Conservation (phyloP, 2,797 vertebrate species). For the Steatocranus sp. region DNA sequence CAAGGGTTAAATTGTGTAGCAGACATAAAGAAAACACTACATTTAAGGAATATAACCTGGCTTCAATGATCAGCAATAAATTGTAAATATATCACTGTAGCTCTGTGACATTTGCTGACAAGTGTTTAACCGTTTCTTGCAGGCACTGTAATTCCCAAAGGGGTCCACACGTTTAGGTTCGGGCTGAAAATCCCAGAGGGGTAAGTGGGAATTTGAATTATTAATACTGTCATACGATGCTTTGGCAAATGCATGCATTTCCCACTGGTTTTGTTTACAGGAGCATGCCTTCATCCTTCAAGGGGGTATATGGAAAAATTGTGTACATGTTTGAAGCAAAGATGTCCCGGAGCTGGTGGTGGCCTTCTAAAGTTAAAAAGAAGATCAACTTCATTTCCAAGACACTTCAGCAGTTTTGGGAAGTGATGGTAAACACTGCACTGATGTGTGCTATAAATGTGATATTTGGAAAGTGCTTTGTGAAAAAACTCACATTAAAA, state of each 20-base stretch:
- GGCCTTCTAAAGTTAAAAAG: slow-evolving; percentile 72
- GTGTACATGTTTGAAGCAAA: slow-evolving; percentile 82
- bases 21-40: not conserved
- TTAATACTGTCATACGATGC: accelerated
- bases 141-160: slow-evolving; percentile 71
- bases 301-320: slow-evolving; percentile 83
- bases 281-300: slow-evolving; percentile 88
- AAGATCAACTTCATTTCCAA: slow-evolving; percentile 83
- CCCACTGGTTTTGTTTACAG: slow-evolving; percentile 57
- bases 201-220: slow-evolving; percentile 71
- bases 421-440: slow-evolving; percentile 69
- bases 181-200: slow-evolving; percentile 83
- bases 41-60: not conserved
- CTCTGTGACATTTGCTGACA: not conserved
- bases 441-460: accelerated
- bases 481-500: not conserved
- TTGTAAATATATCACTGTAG: not conserved
- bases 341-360: slow-evolving; percentile 83
- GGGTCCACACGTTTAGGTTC: slow-evolving; percentile 85
- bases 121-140: not conserved
- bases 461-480: not conserved
- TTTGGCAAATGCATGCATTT: not conserved
- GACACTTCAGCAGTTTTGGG: slow-evolving; percentile 60
- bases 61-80: not conserved
- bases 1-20: not conserved